A percentile compares a stretch with the other conserved stretches of the same genome.
Conservation (phyloP, 2,888 invertebrate species). For the Synergus gifuensis region DNA sequence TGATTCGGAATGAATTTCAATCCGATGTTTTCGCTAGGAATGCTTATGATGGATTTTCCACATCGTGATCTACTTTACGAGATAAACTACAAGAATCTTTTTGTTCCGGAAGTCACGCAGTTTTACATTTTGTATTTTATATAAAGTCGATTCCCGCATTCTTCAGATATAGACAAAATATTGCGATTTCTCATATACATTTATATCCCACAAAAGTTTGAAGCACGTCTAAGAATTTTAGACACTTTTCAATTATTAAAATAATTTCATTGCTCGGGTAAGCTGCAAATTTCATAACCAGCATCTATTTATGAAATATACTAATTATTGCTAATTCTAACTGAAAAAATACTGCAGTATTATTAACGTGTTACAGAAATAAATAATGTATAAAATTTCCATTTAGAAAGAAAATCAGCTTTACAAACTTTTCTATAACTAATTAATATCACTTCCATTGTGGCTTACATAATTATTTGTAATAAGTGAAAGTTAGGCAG, state of each 20-base stretch:
- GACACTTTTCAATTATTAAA: conserved; percentile 27
- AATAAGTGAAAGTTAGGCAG: too few relatives aligned
- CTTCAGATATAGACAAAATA: conserved; percentile 51
- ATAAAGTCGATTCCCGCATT: not conserved
- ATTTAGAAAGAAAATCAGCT: not conserved
- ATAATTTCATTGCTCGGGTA: conserved; percentile 21
- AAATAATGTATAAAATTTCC: not conserved
- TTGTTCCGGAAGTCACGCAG: conserved; percentile 35
- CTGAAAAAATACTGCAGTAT: not conserved
- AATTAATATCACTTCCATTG: not conserved
- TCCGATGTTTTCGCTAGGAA: too few relatives aligned
- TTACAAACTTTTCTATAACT: not conserved
- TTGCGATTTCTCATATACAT: conserved; percentile 9
- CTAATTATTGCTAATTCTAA: not conserved
- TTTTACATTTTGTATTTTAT: not conserved
- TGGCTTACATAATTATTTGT: too few relatives aligned
- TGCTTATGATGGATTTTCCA: conserved; percentile 58
- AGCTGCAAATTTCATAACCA: conserved; percentile 52
- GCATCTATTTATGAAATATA: conserved; percentile 13
- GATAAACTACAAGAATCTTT: conserved; percentile 44
- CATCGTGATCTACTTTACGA: conserved; percentile 24
- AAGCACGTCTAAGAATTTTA: conserved; percentile 11
- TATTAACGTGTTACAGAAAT: not conserved
- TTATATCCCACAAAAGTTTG: not conserved
- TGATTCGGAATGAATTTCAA: too few relatives aligned